Conservation (phyloP, 2,888 invertebrate species). For the Erebia ligea region DNA sequence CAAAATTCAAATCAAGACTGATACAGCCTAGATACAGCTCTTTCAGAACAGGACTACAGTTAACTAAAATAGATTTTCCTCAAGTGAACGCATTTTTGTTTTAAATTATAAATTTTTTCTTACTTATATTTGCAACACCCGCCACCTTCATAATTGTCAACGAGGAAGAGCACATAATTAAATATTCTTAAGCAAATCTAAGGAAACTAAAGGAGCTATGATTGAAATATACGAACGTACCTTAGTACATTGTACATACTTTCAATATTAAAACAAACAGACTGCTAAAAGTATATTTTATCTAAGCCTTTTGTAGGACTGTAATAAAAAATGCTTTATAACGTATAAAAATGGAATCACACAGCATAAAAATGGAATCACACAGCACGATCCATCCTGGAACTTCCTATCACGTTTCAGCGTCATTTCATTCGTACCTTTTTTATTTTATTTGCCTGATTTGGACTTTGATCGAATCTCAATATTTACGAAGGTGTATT, state of each 20-base stretch:
- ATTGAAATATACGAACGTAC: not conserved
- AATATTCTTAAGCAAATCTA: no score
- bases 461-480: conserved; percentile 41
- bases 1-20: no score
- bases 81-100: no score
- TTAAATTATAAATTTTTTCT: no score
- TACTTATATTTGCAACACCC: no score
- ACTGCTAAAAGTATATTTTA: not conserved
- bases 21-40: no score
- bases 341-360: conserved; percentile 26
- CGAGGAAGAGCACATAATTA: no score
- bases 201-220: not conserved
- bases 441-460: conserved; percentile 43
- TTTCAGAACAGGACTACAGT: no score
- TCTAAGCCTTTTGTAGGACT: not conserved
- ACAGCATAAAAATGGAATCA: conserved; percentile 29
- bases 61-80: no score
- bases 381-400: conserved; percentile 29
- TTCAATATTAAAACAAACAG: not conserved
- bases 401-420: conserved; percentile 39
- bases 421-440: conserved; percentile 40
- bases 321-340: conserved; percentile 26
- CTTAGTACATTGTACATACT: no score
- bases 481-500: conserved; percentile 41
- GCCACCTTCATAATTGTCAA: no score